Conservation (phyloP, 1,140 invertebrate genomes). For the Phortica variegata region DNA sequence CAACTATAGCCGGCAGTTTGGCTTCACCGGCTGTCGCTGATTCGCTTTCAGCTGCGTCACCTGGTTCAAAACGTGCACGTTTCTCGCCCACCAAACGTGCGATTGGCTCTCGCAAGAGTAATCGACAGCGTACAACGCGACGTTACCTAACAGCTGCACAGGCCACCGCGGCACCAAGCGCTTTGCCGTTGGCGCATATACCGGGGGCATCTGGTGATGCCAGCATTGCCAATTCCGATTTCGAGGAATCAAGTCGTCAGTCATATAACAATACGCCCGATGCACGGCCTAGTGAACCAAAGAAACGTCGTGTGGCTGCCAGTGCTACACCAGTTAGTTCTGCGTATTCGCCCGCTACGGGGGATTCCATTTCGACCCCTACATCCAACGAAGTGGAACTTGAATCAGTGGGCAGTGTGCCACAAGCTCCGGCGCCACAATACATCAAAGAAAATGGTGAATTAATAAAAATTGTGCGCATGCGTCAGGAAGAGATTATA, state of each 20-base stretch:
- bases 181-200: background rate
- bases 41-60: background rate
- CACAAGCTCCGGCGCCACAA: constrained; percentile 23
- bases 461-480: constrained; percentile 67
- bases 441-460: constrained; percentile 63
- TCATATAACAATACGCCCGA: constrained; percentile 31
- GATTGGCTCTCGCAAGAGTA: constrained; percentile 42
- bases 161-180: background rate
- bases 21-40: background rate
- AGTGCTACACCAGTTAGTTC: constrained; percentile 26
- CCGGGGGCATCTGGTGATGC: background rate
- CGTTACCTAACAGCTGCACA: constrained; percentile 23
- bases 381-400: constrained; percentile 26
- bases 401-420: too few relatives aligned
- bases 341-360: constrained; percentile 27
- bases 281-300: constrained; percentile 17
- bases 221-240: constrained; percentile 11
- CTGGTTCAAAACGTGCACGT: constrained; percentile 30
- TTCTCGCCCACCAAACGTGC: constrained; percentile 28
- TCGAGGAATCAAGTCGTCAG: constrained; percentile 27
- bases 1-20: background rate
- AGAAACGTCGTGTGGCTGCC: constrained; percentile 29
- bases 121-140: constrained; percentile 42
- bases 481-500: constrained; percentile 78
- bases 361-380: constrained; percentile 32